Percentiles rank a stretch among this genome's conserved stretches.
These are phyloP conservation scores for Danio tinwini DNA, from an alignment of 2,797 vertebrate genomes.

Conservation along the genomic window DNA sequence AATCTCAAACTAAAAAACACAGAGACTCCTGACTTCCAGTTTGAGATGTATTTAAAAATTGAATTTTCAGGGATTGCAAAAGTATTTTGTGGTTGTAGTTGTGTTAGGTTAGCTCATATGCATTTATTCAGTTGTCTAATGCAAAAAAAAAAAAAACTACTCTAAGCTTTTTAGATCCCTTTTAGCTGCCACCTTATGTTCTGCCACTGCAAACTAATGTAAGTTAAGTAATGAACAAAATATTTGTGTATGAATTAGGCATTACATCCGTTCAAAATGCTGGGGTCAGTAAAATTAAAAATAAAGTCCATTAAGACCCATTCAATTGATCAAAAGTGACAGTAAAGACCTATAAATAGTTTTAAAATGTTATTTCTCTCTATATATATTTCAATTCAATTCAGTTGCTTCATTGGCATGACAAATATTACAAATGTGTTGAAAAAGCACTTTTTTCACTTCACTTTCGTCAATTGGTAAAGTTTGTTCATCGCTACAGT, in stretches of 20 bases:
- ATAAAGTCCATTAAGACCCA: not conserved
- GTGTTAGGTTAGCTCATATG: conserved; percentile 11
- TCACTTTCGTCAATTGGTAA: too few relatives aligned
- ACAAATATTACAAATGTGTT: too few relatives aligned
- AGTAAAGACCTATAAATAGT: not conserved
- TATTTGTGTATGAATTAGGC: not conserved
- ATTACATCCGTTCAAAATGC: not conserved
- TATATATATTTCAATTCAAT: too few relatives aligned
- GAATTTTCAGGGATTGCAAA: conserved; percentile 27
- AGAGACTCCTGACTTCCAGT: not conserved
- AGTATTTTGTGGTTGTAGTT: not conserved
- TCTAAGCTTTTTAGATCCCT: too few relatives aligned
- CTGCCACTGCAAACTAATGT: not conserved
- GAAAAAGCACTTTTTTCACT: too few relatives aligned
- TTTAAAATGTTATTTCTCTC: too few relatives aligned
- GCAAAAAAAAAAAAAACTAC: not conserved
- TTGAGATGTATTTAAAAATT: conserved; percentile 19
- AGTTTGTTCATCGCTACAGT: too few relatives aligned
- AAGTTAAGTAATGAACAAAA: not conserved
- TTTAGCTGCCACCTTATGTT: not conserved
- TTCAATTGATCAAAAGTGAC: not conserved
- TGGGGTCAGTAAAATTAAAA: not conserved
- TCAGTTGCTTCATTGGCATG: too few relatives aligned
- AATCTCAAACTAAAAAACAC: conserved; percentile 18
- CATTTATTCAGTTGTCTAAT: conserved; percentile 5